Base-by-base conservation (phyloP, 2,888 invertebrate genomes). In the Lysandra coridon region DNA sequence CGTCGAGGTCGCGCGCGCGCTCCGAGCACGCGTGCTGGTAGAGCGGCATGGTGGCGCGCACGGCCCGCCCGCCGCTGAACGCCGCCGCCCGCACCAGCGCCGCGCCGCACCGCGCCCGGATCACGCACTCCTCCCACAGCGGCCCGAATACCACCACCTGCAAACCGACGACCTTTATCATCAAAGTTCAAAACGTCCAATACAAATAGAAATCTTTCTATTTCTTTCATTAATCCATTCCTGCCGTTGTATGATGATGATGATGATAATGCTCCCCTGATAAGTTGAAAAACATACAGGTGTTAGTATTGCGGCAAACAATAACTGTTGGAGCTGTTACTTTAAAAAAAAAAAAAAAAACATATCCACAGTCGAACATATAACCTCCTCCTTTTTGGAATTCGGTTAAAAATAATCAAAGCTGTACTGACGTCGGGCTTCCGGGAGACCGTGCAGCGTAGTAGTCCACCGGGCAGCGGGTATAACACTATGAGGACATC, bases 401-500 rank as follows among this genome's bases (percentile, higher is more conserved):
- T 23, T 23, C 23, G 23, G 23, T 23, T 23, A 23, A 23, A 23
- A 23, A 23, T 23, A 23, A 12, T 30, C 3, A 30, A 64, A 30
- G 64, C 64, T 12, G 14, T n/a, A 89, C 95, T 93, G 87, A 98
- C 98, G 89, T 98, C 98, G 0, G 97, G 96, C 88, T 98, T 98
- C 85, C 98, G 96, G 83, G 97, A 96, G 80, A 99, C 97, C 81
- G 98, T 98, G 84, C 98, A 97, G 81, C 99, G 96, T 90, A 97
- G 98, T 81, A 99, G 94, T 79, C 97, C 97, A 87, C 97, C 97
- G 78, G 96, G 96, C 85, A 99, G 94, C 2, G 99, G 99, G 95
- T 99, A 99, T 86, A 99, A 97, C 75, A 97, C 98, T 87, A 99
- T 98, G 81, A 99, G 96, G 82, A 99, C 98, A 95, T 99, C 99